A percentile compares a stretch with the other conserved stretches of the same genome.
Evolutionary conservation across 1,140 invertebrate genomes (phyloP).

Genomic region (Pissodes strobi): DNA sequence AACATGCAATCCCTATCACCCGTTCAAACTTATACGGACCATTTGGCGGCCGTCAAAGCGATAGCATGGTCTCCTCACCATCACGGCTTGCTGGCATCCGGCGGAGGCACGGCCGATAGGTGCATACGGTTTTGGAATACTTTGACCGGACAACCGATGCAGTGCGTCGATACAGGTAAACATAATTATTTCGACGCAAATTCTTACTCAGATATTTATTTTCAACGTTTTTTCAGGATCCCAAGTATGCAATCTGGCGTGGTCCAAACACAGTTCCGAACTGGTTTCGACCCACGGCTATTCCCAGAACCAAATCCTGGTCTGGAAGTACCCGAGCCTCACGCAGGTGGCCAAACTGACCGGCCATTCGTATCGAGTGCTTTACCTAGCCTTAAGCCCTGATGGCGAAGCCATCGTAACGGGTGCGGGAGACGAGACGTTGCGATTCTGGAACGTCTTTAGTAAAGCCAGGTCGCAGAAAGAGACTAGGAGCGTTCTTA

Average conservation of each 20-base stretch:
- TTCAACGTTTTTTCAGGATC: slow-evolving; percentile 66
- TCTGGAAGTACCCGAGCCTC: slow-evolving; percentile 99
- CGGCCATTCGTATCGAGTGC: slow-evolving; percentile 95
- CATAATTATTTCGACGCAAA: background rate
- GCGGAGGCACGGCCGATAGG: slow-evolving; percentile 98
- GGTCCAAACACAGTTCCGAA: slow-evolving; percentile 99
- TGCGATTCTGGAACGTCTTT: slow-evolving; percentile 99
- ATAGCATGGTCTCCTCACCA: slow-evolving; percentile 99
- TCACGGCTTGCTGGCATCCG: slow-evolving; percentile 95
- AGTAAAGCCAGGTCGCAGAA: slow-evolving; percentile 94
- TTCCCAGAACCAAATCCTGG: slow-evolving; percentile 98
- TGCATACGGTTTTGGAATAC: slow-evolving; percentile 99
- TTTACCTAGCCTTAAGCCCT: slow-evolving; percentile 97
- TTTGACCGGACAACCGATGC: slow-evolving; percentile 97
- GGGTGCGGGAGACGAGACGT: slow-evolving; percentile 97
- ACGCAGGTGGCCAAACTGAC: slow-evolving; percentile 97
- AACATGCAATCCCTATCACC: slow-evolving; percentile 87
- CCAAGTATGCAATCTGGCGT: slow-evolving; percentile 98
- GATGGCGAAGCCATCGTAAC: slow-evolving; percentile 99
- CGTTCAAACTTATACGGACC: slow-evolving; percentile 96
- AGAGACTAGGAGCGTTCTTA: slow-evolving; percentile 95
- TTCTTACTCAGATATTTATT: background rate
- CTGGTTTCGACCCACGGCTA: slow-evolving; percentile 99
- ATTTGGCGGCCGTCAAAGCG: slow-evolving; percentile 97
- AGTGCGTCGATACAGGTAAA: slow-evolving; percentile 92